A percentile compares a stretch with the other conserved stretches of the same genome.
Conservation (phyloP, 2,113 vertebrate species). For the Eudyptes chrysolophus region DNA sequence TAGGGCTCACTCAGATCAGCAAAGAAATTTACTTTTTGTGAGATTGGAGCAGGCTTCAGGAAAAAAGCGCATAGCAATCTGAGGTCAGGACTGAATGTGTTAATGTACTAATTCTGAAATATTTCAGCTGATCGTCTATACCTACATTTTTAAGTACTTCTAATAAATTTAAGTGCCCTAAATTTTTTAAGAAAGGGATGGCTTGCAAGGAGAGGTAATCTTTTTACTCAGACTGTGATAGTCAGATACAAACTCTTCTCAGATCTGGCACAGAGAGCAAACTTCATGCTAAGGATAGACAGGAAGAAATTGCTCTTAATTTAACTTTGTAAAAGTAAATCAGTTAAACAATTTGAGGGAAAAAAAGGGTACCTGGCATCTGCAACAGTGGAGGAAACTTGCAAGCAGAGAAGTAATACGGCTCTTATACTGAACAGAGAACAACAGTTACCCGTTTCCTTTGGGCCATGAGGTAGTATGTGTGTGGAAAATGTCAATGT, state of each 20-base stretch:
- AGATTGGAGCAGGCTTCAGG: not conserved
- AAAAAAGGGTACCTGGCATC: not conserved
- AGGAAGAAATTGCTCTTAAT: not conserved
- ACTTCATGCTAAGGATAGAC: not conserved
- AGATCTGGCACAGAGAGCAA: not conserved
- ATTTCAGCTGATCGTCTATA: not conserved
- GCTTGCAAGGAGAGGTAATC: not conserved
- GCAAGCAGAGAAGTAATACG: rapidly evolving
- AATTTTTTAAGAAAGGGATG: not conserved
- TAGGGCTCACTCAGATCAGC: not conserved
- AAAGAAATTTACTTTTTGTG: not conserved
- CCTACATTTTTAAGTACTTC: not conserved
- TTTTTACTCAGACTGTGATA: not conserved
- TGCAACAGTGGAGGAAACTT: not conserved
- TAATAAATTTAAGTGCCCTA: not conserved
- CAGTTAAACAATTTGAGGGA: not conserved
- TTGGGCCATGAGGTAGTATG: not conserved
- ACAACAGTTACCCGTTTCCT: not conserved
- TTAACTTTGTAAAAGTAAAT: not conserved
- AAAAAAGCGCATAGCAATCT: not conserved
- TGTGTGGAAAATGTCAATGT: not conserved
- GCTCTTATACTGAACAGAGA: not conserved
- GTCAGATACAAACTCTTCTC: not conserved
- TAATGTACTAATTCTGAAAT: not conserved
- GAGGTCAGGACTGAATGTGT: not conserved